A percentile compares a stretch with the other conserved stretches of the same genome.
Evolutionary conservation across 2,888 invertebrate genomes (phyloP).

Genomic region (Drosophila dives): DNA sequence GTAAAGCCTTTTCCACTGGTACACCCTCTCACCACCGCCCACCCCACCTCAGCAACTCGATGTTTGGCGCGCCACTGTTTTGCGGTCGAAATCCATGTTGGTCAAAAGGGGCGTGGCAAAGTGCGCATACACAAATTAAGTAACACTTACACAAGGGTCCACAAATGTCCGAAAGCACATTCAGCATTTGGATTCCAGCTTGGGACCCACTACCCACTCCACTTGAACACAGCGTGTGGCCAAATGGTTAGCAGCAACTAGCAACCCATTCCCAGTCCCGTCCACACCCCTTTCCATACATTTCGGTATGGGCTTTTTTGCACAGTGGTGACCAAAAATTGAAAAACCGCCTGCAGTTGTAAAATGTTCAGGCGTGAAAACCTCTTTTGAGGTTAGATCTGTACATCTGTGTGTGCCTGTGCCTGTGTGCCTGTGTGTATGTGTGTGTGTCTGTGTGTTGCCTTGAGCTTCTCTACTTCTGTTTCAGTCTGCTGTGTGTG

Average conservation of each 20-base stretch:
- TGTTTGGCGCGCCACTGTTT: slow-evolving; percentile 68
- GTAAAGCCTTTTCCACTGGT: slow-evolving; percentile 19
- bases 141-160: slow-evolving; percentile 72
- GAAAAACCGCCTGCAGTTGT: slow-evolving; percentile 81
- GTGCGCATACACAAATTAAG: slow-evolving; percentile 74
- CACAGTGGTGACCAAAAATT: slow-evolving; percentile 71
- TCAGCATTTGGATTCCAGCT: slow-evolving; percentile 68
- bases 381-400: slow-evolving; percentile 75
- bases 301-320: slow-evolving; percentile 50
- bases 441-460: background rate
- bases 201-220: slow-evolving; percentile 43
- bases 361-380: slow-evolving; percentile 80
- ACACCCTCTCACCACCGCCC: background rate
- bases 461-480: background rate
- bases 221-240: slow-evolving; percentile 56
- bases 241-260: slow-evolving; percentile 40
- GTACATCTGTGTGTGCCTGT: background rate
- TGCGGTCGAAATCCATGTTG: slow-evolving; percentile 70
- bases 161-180: slow-evolving; percentile 38
- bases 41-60: background rate
- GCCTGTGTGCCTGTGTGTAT: slow-evolving; percentile 12
- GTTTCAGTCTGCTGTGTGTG: slow-evolving; percentile 12
- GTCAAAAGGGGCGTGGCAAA: slow-evolving; percentile 53
- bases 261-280: background rate
- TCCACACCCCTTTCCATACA: background rate